phyloP scores from a whole-genome alignment of 2,113 vertebrate genomes.

The Hippoglossus stenolepis region DNA sequence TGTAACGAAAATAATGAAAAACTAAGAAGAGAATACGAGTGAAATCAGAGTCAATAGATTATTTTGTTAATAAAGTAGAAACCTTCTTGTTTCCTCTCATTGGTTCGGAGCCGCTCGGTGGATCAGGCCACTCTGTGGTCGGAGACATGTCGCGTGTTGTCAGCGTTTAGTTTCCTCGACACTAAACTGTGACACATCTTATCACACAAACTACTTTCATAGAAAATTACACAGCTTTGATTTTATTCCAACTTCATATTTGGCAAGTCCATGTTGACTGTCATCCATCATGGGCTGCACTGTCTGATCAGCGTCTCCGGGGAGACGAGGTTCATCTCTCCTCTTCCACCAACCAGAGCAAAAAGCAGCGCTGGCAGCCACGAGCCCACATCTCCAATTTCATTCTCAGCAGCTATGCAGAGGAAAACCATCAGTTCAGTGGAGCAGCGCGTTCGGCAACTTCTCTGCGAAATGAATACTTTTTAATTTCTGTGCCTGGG shows the following conservation, averaged over 20 bases:
- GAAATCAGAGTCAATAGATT: too few relatives aligned
- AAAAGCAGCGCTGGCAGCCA: constrained; percentile 13
- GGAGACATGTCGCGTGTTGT: neutral
- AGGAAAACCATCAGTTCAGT: constrained; percentile 70
- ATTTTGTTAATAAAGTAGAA: too few relatives aligned
- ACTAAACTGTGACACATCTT: neutral
- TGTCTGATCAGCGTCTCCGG: constrained; percentile 45
- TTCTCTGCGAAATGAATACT: constrained; percentile 95
- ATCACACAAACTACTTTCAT: constrained; percentile 31
- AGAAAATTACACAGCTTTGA: constrained; percentile 37
- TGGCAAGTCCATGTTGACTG: constrained; percentile 48
- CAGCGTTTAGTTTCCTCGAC: neutral
- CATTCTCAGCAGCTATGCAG: constrained; percentile 74
- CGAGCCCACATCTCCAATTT: constrained; percentile 77
- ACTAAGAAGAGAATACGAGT: too few relatives aligned
- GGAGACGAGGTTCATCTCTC: constrained; percentile 51
- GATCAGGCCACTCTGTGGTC: too few relatives aligned
- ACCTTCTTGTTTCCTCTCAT: too few relatives aligned
- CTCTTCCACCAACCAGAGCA: constrained; percentile 51
- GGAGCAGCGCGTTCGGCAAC: constrained; percentile 87
- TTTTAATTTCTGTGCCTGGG: constrained; percentile 93
- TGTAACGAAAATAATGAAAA: too few relatives aligned
- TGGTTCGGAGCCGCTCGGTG: too few relatives aligned
- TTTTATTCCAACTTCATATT: constrained; percentile 70
- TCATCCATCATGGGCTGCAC: constrained; percentile 64